Conservation (phyloP, 2,113 vertebrate species). For the Gymnorhina tibicen region DNA sequence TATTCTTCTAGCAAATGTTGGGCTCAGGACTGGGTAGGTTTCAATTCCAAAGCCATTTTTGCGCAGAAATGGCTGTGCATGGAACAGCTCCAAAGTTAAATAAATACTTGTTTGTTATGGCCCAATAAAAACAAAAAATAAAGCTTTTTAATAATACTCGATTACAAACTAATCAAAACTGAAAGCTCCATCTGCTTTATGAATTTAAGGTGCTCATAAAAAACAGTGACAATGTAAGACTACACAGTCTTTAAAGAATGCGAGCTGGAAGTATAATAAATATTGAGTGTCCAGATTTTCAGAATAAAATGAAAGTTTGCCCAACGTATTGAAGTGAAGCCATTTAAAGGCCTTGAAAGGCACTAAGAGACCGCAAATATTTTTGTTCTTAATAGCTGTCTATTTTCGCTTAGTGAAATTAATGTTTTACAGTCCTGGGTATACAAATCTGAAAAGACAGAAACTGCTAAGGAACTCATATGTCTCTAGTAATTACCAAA, state of each 20-base stretch:
- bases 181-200: neutral
- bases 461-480: neutral
- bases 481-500: neutral
- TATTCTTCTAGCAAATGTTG: neutral
- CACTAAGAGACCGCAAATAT: neutral
- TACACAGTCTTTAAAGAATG: neutral
- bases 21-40: neutral
- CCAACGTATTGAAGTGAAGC: neutral
- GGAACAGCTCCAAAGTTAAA: neutral
- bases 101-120: neutral
- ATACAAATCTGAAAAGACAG: neutral
- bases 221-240: neutral
- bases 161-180: neutral
- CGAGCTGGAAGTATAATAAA: neutral
- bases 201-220: neutral
- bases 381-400: neutral
- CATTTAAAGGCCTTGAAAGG: neutral
- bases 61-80: neutral
- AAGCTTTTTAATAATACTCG: neutral
- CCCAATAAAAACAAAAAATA: neutral
- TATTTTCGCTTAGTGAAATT: neutral
- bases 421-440: neutral
- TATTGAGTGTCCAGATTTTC: neutral
- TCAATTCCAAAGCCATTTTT: neutral
- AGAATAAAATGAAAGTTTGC: neutral